phyloP scores from a whole-genome alignment of 2,797 vertebrate genomes.

The Bradypodion pumilum region DNA sequence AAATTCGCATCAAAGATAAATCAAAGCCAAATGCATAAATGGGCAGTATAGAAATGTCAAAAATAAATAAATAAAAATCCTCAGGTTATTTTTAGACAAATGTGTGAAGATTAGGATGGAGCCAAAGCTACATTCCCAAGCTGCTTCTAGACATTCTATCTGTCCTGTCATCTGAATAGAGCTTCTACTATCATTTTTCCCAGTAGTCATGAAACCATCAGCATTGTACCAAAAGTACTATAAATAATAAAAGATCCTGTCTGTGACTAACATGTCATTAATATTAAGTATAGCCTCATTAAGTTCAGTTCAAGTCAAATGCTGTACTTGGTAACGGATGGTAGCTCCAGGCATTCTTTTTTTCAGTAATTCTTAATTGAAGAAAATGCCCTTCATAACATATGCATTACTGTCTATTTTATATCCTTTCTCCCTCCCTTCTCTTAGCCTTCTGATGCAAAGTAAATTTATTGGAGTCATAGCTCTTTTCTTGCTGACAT shows the following conservation, averaged over 20 bases:
- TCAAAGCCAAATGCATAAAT: background rate
- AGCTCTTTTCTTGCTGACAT: background rate
- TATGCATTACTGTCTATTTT: background rate
- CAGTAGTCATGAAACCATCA: background rate
- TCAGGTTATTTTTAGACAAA: background rate
- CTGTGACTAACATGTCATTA: background rate
- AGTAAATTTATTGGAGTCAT: background rate
- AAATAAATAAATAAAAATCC: too few species aligned
- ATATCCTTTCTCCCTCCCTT: rapidly evolving
- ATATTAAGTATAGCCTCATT: background rate
- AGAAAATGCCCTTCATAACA: background rate
- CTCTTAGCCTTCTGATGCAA: background rate
- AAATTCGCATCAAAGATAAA: background rate
- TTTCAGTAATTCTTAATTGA: background rate
- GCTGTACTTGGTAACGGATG: background rate
- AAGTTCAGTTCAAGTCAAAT: background rate
- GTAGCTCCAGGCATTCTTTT: background rate
- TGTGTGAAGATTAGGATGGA: background rate
- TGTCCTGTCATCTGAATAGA: background rate
- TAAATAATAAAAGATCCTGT: background rate
- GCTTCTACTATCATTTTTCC: background rate
- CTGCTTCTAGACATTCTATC: background rate
- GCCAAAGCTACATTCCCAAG: background rate
- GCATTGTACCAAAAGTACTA: background rate
- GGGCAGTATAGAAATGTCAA: too few species aligned